Evolutionary conservation across 2,797 vertebrate species (phyloP).

Genomic region (Sarcophilus harrisii): DNA sequence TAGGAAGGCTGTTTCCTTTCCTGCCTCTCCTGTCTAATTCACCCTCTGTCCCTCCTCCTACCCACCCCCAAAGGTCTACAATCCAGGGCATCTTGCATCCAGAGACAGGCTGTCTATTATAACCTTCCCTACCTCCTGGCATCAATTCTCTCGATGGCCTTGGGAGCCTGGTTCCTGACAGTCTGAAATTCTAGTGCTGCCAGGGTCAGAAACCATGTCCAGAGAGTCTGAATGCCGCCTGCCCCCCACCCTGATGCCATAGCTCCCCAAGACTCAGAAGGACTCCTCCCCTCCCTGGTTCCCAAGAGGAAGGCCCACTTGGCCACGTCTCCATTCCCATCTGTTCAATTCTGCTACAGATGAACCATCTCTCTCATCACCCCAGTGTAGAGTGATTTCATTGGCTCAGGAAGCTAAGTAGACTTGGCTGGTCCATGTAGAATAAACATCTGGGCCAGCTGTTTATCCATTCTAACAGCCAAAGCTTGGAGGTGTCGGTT

Average conservation of each 20-base stretch:
- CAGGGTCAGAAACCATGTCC: background rate
- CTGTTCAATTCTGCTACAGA: background rate
- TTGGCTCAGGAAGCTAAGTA: constrained; percentile 27
- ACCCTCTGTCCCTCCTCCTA: background rate
- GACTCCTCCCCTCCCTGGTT: background rate
- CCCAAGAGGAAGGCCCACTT: background rate
- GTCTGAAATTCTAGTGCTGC: background rate
- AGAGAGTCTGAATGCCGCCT: background rate
- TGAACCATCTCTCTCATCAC: constrained; percentile 52
- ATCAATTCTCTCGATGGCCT: background rate
- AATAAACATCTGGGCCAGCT: constrained; percentile 7
- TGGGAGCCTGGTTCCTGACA: background rate
- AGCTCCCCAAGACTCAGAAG: background rate
- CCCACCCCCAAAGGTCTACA: background rate
- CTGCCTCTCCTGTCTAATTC: background rate
- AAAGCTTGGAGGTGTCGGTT: background rate
- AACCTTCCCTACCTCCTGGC: rapidly evolving
- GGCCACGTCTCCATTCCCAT: background rate
- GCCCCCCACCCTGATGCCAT: background rate
- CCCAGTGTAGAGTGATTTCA: constrained; percentile 31
- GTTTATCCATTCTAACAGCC: constrained; percentile 20
- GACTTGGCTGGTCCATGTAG: constrained; percentile 3
- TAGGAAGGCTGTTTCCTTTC: background rate
- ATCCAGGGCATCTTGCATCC: background rate
- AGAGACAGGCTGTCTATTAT: background rate